phyloP scores from a whole-genome alignment of 2,797 vertebrate species.

The Erethizon dorsatum region DNA sequence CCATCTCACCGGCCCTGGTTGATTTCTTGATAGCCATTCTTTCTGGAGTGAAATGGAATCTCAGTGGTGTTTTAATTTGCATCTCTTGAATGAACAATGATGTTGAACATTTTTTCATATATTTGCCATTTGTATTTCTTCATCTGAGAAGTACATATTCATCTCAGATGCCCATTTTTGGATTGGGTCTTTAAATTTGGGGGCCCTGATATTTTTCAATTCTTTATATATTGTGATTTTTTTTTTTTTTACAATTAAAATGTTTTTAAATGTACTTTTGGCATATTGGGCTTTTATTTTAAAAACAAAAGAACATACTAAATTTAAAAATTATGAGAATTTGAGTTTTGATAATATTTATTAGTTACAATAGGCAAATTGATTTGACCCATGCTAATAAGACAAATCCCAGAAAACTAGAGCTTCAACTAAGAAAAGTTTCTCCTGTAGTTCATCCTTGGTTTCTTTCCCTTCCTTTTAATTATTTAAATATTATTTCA shows the following conservation, averaged over 20 bases:
- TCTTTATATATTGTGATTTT: not conserved
- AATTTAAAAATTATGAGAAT: conserved; percentile 25
- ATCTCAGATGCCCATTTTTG: no score
- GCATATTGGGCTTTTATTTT: conserved; percentile 42
- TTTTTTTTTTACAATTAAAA: conserved; percentile 21
- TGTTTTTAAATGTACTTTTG: not conserved
- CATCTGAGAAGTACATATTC: no score
- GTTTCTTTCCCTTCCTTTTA: conserved; percentile 54
- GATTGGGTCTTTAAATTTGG: no score
- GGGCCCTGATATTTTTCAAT: no score
- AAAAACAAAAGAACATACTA: conserved; percentile 28
- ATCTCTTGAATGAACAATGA: no score
- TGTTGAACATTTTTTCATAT: no score
- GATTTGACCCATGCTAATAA: not conserved
- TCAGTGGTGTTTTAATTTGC: no score
- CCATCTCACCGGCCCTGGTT: no score
- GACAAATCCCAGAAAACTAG: not conserved
- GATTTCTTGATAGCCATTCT: no score
- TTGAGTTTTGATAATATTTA: conserved; percentile 20
- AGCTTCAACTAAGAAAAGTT: not conserved
- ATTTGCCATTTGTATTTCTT: no score
- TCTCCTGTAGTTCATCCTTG: not conserved
- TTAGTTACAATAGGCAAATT: not conserved
- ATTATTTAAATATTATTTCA: conserved; percentile 14
- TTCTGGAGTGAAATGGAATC: no score